Conservation (phyloP, 2,888 invertebrate genomes). For the Amiota communis region DNA sequence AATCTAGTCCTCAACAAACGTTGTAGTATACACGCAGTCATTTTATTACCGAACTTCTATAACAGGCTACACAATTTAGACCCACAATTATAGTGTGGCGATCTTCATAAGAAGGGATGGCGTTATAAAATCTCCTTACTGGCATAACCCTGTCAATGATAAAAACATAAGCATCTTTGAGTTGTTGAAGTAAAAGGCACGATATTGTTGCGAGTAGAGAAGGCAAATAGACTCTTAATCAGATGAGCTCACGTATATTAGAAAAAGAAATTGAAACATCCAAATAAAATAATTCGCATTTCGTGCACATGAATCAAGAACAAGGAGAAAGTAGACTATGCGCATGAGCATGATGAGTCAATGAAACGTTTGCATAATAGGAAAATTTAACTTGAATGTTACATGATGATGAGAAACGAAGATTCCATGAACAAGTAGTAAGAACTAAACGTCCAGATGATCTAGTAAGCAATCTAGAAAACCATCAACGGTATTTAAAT, state of each 20-base stretch:
- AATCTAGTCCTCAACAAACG: no score
- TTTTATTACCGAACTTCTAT: no score
- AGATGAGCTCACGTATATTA: slow-evolving; percentile 66
- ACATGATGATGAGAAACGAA: slow-evolving; percentile 79
- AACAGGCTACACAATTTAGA: no score
- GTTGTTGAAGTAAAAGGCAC: slow-evolving; percentile 82
- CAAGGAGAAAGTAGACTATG: slow-evolving; percentile 77
- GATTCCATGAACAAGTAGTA: slow-evolving; percentile 80
- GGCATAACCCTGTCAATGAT: no score
- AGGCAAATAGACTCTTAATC: no score
- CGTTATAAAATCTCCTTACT: no score
- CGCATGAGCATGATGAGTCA: slow-evolving; percentile 77
- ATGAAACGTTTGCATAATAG: slow-evolving; percentile 79
- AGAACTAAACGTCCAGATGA: no score
- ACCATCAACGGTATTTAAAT: no score
- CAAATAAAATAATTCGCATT: slow-evolving; percentile 74
- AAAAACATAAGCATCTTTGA: slow-evolving; percentile 86
- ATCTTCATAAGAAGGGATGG: no score
- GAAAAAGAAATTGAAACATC: slow-evolving; percentile 78
- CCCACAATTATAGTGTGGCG: no score
- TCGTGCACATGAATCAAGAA: slow-evolving; percentile 76
- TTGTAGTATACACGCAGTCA: no score
- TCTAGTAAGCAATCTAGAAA: no score
- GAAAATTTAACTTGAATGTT: slow-evolving; percentile 78
- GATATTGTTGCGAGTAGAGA: slow-evolving; percentile 52